Percentiles rank a stretch among this genome's conserved stretches.
Conservation (phyloP, 2,113 vertebrate species). For the Phodopus roborovskii region DNA sequence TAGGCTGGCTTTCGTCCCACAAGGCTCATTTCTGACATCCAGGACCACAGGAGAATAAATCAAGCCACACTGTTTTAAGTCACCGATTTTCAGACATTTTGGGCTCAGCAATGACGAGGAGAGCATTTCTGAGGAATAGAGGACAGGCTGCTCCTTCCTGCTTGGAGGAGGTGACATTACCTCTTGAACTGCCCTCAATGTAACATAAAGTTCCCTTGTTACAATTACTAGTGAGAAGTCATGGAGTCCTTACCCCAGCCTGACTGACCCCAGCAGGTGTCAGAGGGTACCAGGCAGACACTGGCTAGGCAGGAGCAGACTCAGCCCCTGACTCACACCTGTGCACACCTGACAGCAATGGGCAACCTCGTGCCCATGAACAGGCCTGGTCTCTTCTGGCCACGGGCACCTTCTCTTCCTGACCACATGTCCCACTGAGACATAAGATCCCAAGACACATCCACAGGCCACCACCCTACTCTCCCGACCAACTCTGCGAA, state of each 20-base stretch:
- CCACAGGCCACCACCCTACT: neutral
- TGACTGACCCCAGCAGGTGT: neutral
- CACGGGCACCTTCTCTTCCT: neutral
- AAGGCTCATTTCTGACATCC: neutral
- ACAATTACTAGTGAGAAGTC: neutral
- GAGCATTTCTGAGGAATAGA: rapidly evolving
- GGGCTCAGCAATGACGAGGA: neutral
- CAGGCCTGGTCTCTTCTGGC: neutral
- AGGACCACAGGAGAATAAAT: neutral
- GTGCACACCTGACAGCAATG: neutral
- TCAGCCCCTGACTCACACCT: neutral
- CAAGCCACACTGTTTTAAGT: neutral
- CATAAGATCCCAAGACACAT: neutral
- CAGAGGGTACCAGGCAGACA: no score
- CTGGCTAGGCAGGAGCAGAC: neutral
- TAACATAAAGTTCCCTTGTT: neutral
- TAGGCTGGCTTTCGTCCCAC: neutral
- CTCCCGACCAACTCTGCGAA: neutral
- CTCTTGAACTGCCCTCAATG: rapidly evolving
- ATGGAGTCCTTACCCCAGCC: neutral
- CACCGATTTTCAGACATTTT: no score
- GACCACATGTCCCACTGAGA: neutral
- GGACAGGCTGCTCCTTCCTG: neutral
- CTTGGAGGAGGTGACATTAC: neutral
- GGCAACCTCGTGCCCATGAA: neutral